A percentile compares a stretch with the other conserved stretches of the same genome.
These are phyloP conservation scores for Muscicapa adusta DNA, from an alignment of 2,113 vertebrate genomes.

Conservation along the genomic window DNA sequence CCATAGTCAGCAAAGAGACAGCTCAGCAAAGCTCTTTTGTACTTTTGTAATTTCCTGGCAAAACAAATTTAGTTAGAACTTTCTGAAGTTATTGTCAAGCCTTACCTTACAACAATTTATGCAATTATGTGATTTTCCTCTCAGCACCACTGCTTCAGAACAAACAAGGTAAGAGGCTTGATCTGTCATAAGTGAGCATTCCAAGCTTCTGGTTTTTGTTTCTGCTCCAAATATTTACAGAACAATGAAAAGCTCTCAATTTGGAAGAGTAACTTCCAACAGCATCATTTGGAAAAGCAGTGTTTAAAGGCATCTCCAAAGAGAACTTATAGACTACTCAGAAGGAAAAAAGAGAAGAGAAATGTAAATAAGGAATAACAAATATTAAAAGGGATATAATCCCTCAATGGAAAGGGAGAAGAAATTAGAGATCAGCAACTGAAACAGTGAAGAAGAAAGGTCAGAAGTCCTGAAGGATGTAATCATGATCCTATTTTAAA, in stretches of 20 bases:
- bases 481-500: constrained; percentile 21
- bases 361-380: background rate
- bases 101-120: background rate
- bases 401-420: background rate
- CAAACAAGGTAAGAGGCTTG: background rate
- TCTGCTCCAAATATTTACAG: background rate
- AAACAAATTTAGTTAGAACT: background rate
- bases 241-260: background rate
- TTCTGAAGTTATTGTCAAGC: background rate
- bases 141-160: background rate
- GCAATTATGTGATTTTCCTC: background rate
- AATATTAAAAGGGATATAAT: background rate
- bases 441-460: background rate
- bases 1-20: background rate
- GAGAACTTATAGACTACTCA: background rate
- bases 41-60: background rate
- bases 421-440: background rate
- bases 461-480: background rate
- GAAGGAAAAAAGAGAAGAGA: background rate
- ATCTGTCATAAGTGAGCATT: background rate
- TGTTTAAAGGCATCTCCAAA: background rate
- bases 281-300: background rate
- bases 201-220: background rate
- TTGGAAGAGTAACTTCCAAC: background rate
- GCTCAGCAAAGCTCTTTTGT: background rate